Evolutionary conservation across 2,113 vertebrate species (phyloP).

Genomic region (Pteruthius melanotis): DNA sequence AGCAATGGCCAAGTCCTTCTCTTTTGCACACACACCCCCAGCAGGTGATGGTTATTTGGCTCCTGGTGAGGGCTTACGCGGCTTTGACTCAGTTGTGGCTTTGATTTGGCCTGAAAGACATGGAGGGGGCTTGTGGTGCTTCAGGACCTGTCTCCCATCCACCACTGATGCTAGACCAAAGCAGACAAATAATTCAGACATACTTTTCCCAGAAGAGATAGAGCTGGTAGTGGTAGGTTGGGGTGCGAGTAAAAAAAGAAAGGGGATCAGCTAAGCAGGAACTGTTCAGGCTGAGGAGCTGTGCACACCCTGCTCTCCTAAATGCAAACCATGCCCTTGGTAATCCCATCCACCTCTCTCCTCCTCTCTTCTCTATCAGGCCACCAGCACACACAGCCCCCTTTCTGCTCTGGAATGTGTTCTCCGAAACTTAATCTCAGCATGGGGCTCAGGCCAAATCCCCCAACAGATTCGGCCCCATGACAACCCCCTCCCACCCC

Average conservation of each 20-base stretch:
- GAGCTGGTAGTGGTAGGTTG: not conserved
- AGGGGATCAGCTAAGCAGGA: not conserved
- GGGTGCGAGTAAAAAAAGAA: not conserved
- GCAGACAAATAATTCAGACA: not conserved
- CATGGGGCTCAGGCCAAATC: constrained; percentile 70
- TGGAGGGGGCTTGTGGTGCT: not conserved
- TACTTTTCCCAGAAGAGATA: not conserved
- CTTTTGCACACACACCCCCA: not conserved
- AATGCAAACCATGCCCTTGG: constrained; percentile 56
- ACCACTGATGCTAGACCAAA: not conserved
- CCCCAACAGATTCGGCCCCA: constrained; percentile 61
- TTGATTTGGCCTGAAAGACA: not conserved
- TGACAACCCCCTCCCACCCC: constrained; percentile 50
- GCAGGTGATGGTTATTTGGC: not conserved
- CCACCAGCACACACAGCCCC: constrained; percentile 74
- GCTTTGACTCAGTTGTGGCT: not conserved
- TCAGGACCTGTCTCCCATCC: not conserved
- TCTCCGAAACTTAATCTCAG: constrained; percentile 77
- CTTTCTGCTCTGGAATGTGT: constrained; percentile 80
- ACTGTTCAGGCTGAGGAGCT: not conserved
- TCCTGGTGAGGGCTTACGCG: not conserved
- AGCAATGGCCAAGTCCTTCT: not conserved
- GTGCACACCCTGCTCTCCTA: constrained; percentile 9
- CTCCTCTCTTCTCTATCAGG: constrained; percentile 47
- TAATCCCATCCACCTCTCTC: constrained; percentile 64